Conservation (phyloP, 2,113 vertebrate species). For the Polyodon spathula region DNA sequence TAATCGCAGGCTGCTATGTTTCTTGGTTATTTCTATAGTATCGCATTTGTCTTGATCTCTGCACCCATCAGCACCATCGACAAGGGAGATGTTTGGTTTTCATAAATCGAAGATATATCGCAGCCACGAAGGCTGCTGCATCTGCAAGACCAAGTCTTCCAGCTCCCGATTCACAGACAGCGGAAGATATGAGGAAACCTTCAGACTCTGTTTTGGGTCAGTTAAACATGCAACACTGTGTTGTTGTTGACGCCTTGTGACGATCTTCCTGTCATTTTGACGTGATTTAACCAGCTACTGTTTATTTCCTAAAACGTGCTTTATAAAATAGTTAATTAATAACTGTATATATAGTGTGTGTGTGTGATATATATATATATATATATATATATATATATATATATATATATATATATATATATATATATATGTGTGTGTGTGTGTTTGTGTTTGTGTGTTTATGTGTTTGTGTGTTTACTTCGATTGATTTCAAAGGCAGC, state of each 20-base stretch:
- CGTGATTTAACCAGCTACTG: too few relatives aligned
- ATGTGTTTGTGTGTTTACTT: background rate
- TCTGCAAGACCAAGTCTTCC: slow-evolving; percentile 72
- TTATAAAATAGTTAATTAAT: too few relatives aligned
- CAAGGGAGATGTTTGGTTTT: slow-evolving; percentile 60
- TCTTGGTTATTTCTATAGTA: background rate
- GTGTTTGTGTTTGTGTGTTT: background rate
- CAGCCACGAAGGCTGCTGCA: slow-evolving; percentile 68
- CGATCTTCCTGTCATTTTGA: too few relatives aligned
- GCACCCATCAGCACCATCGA: background rate
- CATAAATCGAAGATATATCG: slow-evolving; percentile 72
- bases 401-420: too few relatives aligned
- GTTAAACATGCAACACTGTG: background rate
- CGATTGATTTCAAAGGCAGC: background rate
- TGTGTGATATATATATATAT: slow-evolving; percentile 3
- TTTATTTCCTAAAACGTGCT: too few relatives aligned
- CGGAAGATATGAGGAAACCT: slow-evolving; percentile 64
- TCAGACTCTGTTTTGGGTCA: slow-evolving; percentile 67
- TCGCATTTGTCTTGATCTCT: background rate
- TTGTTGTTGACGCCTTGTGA: background rate
- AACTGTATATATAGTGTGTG: too few relatives aligned
- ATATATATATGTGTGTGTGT: background rate
- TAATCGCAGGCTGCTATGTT: too few relatives aligned
- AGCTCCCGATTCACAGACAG: slow-evolving; percentile 72
- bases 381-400: background rate